Conservation (phyloP, 1,140 invertebrate genomes). For the Drosophila serrata region DNA sequence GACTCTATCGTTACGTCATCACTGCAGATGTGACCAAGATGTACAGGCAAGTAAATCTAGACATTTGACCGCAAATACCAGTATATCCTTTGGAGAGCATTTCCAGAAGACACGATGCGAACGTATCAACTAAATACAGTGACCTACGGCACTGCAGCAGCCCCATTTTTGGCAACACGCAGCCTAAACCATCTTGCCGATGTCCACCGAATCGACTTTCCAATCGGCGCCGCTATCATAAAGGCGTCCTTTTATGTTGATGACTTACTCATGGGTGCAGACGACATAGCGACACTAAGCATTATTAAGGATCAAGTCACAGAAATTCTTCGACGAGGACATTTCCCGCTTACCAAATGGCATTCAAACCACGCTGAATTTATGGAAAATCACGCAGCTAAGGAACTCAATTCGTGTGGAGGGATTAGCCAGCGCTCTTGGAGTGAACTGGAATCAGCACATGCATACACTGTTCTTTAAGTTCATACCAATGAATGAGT, state of each 20-base stretch:
- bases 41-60: constrained; percentile 9
- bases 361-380: background rate
- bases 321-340: background rate
- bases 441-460: background rate
- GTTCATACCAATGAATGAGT: no score
- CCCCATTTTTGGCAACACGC: background rate
- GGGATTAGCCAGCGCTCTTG: background rate
- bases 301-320: background rate
- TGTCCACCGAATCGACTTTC: background rate
- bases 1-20: background rate
- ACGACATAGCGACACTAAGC: no score
- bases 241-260: background rate
- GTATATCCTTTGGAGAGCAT: constrained; percentile 84
- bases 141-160: background rate
- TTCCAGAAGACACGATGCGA: background rate
- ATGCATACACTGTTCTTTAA: background rate
- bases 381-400: background rate
- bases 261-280: background rate
- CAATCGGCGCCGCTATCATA: background rate
- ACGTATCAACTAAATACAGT: background rate
- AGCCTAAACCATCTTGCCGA: background rate
- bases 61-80: constrained; percentile 66
- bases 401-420: background rate
- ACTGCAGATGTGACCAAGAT: constrained; percentile 1
- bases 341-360: background rate